These are phyloP conservation scores for Episyrphus balteatus DNA, from an alignment of 1,140 invertebrate species.

Conservation along the genomic window DNA sequence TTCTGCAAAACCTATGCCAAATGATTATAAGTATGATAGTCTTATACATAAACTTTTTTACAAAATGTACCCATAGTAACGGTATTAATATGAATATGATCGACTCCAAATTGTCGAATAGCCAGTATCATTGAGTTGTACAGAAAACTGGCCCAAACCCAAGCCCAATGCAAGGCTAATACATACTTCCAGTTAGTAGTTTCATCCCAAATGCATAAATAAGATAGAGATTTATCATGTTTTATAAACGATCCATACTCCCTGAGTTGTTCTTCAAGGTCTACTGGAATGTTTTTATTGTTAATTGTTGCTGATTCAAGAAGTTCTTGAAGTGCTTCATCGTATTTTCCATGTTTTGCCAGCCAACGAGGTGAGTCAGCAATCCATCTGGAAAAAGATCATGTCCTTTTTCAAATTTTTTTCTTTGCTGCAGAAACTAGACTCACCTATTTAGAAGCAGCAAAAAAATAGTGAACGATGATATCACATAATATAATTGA, in stretches of 20 bases:
- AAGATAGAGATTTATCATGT: slow-evolving; percentile 8
- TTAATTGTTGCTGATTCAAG: slow-evolving; percentile 33
- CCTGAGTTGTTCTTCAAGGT: slow-evolving; percentile 26
- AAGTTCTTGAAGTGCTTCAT: slow-evolving; percentile 21
- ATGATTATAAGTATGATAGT: neutral
- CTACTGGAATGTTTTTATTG: slow-evolving; percentile 28
- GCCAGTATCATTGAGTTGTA: slow-evolving; percentile 36
- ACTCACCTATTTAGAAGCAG: slow-evolving; percentile 22
- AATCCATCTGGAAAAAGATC: slow-evolving; percentile 25
- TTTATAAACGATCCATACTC: slow-evolving; percentile 17
- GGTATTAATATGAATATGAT: slow-evolving; percentile 33
- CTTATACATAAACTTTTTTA: neutral
- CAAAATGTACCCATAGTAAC: slow-evolving; percentile 23
- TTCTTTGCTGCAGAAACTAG: too few relatives aligned
- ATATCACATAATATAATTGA: slow-evolving; percentile 35
- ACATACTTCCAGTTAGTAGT: slow-evolving; percentile 22
- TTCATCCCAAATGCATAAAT: slow-evolving; percentile 31
- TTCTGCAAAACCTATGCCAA: slow-evolving; percentile 26
- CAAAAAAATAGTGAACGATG: slow-evolving; percentile 29
- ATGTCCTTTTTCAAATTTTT: too few relatives aligned
- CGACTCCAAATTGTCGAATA: slow-evolving; percentile 31
- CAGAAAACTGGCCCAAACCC: slow-evolving; percentile 28
- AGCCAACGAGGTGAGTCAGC: slow-evolving; percentile 37
- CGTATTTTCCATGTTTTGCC: slow-evolving; percentile 25
- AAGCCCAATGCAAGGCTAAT: slow-evolving; percentile 25